phyloP scores from a whole-genome alignment of 1,140 invertebrate species.

The Ridgeia piscesae region DNA sequence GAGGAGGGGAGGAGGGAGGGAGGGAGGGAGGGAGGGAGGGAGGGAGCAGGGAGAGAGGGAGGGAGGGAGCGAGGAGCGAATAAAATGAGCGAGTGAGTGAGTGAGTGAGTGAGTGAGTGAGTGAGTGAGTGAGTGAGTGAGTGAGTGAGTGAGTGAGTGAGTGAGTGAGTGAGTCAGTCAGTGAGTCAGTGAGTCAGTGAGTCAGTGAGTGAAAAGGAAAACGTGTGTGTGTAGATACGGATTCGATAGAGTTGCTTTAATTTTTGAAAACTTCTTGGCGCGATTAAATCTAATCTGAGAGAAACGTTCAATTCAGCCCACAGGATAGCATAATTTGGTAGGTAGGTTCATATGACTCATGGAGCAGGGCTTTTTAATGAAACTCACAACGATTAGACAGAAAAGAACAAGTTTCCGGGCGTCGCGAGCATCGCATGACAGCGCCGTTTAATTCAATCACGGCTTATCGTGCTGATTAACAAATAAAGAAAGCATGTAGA shows the following conservation, averaged over 20 bases:
- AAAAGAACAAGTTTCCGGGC: not conserved
- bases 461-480: not conserved
- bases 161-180: not conserved
- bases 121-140: slow-evolving; percentile 24
- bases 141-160: slow-evolving; percentile 22
- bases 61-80: slow-evolving; percentile 2
- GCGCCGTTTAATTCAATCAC: not conserved
- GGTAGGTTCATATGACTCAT: not conserved
- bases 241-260: too few species aligned
- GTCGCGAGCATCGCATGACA: not conserved
- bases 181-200: not conserved
- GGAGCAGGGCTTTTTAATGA: not conserved
- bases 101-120: slow-evolving; percentile 21
- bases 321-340: not conserved
- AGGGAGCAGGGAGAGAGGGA: slow-evolving; percentile 14
- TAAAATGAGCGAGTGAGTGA: not conserved
- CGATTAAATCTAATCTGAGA: not conserved
- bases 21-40: too few species aligned
- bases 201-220: not conserved
- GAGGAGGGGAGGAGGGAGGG: too few species aligned
- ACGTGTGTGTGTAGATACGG: too few species aligned
- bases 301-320: not conserved
- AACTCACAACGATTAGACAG: not conserved
- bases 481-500: not conserved
- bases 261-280: not conserved